phyloP scores from a whole-genome alignment of 2,888 invertebrate species.

The Drosophila subsilvestris region DNA sequence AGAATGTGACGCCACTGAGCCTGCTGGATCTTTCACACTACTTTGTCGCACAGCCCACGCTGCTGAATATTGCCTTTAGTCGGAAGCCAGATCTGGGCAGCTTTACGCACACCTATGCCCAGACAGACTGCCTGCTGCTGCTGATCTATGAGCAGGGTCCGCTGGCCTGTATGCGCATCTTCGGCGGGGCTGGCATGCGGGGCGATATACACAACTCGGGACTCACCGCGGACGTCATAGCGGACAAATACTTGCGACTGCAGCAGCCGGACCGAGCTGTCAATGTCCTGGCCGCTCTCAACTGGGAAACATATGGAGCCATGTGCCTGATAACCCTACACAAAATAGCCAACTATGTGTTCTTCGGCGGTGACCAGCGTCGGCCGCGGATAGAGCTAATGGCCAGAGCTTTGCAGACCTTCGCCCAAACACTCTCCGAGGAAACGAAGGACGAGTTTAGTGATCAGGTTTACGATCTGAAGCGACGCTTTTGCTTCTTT shows the following conservation, averaged over 20 bases:
- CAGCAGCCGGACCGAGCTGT: constrained; percentile 89
- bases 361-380: constrained; percentile 81
- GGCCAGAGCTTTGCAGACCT: constrained; percentile 92
- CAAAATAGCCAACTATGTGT: constrained; percentile 88
- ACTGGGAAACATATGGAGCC: constrained; percentile 92
- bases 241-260: constrained; percentile 87
- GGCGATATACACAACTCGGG: constrained; percentile 84
- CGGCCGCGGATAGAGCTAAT: constrained; percentile 85
- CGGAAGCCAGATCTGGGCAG: constrained; percentile 85
- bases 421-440: constrained; percentile 88
- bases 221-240: constrained; percentile 86
- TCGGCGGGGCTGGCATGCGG: constrained; percentile 85
- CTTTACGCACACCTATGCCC: constrained; percentile 82
- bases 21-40: constrained; percentile 87
- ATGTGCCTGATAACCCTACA: constrained; percentile 91
- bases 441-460: constrained; percentile 90
- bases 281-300: constrained; percentile 87
- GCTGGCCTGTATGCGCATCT: constrained; percentile 85
- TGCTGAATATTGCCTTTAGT: constrained; percentile 87
- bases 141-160: constrained; percentile 88
- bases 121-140: constrained; percentile 86
- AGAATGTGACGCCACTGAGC: constrained; percentile 87
- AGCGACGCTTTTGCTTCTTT: constrained; percentile 94
- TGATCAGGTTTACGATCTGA: constrained; percentile 91
- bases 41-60: constrained; percentile 85